Base-by-base conservation (phyloP, 2,797 vertebrate genomes). In the Crax fasciolata region DNA sequence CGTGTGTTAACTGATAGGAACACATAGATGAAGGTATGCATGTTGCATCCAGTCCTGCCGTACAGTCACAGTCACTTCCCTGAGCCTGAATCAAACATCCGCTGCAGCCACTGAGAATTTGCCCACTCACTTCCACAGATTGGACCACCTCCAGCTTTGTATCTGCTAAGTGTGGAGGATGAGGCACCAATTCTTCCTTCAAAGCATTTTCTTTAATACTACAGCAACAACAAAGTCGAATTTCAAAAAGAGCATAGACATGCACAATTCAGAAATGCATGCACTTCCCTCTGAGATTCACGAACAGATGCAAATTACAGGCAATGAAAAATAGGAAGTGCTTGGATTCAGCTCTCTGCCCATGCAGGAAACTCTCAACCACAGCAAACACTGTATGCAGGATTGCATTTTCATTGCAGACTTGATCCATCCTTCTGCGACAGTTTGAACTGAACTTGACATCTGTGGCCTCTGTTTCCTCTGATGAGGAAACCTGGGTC, bases 291-390 rank as follows among this genome's bases (percentile, higher is more conserved):
- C 72, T 90, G 59, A 92, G 68, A 90, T 88, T 91, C 55, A 67
- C 13, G 78, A 77, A 48, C 66, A 76, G 70, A 87, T 86, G 79
- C 44, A 92, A 89, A 91, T 91, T 61, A 32, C 48, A 76, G 87
- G 44, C 59, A 57, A 39, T 14, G 58, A 55, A 96, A 79, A 84
- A 44, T 2, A 84, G 24, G 62, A 92, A 96, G 32, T 51, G 82
- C 76, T 55, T 96, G 66, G 58, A 72, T 90, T 92, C 92, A 89
- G 94, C 94, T 94, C 86, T 94, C 85, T 92, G 59, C 48, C 76
- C 59, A 59, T 10, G 46, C n/a, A 84, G 82, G 46, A 66, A 94
- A 87, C 52, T 91, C 49, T 46, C 77, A 94, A 28, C 11, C 55
- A 65, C 54, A 88, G 79, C 58, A 73, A 95, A 24, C 28, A n/a